Evolutionary conservation across 2,888 invertebrate species (phyloP), one percentile per base, ranked within the genome.

Genomic region (Palloptera scutellata): DNA sequence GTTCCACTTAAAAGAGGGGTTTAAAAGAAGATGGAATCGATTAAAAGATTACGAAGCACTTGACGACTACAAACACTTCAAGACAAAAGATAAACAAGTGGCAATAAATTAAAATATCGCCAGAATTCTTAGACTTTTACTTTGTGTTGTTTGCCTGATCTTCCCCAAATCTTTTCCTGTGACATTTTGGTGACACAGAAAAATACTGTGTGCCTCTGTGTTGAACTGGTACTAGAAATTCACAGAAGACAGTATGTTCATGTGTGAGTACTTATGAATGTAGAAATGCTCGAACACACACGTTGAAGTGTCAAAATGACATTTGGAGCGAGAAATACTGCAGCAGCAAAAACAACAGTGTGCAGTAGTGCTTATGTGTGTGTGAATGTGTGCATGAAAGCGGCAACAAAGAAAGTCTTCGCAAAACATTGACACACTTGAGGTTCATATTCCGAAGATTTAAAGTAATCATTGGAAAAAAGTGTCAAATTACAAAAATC

Each of bases 251-350:
- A 30, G 30, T 30, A 30, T 30, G 30, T 30, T 30, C 30, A 30
- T 30, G n/a, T n/a, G n/a, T n/a, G n/a, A n/a, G n/a, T n/a, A n/a
- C n/a, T n/a, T n/a, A n/a, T n/a, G n/a, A n/a, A 30, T 30, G 30
- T 30, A 30, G 2, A 59, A 19, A 12, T 12, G 42, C 65, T 67
- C 61, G 73, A 61, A 74, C 74, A 72, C 74, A 73, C 74, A 74
- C 74, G 73, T 72, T 67, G 73, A 74, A 73, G 73, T 73, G 74
- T 72, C 74, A 73, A 72, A 72, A 62, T 74, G 74, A 73, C 73
- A 74, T 66, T 73, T 70, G 63, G 64, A 40, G 59, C 51, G 59
- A 63, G 43, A 57, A 30, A 51, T 12, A 60, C 64, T 52, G 43
- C 40, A 53, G 20, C 60, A 60, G 45, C 20, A 53, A 53, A 13